Evolutionary conservation across 2,888 invertebrate genomes (phyloP), one percentile per base, ranked within the genome.

Genomic region (Drosophila pseudotakahashii): DNA sequence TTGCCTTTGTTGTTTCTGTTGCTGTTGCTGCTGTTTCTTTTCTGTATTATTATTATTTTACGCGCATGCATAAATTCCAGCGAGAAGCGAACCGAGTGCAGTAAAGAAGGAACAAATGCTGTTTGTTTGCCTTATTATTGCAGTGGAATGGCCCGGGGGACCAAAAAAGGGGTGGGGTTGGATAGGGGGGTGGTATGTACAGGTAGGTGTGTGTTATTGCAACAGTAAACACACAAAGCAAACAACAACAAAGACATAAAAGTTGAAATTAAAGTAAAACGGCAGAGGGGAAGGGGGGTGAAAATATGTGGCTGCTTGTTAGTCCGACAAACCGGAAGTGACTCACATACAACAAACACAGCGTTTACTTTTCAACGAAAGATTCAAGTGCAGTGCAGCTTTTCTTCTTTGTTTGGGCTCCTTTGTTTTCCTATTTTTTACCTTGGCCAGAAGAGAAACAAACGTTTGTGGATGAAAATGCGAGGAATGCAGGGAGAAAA

Each of bases 1-100:
- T 53, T 54, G 53, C 41, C 16, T 52, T 66, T 30, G 45, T 52
- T 66, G 52, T 52, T 52, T 23, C 23, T 67, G 34, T 14, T 16
- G 14, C 14, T 39, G 39, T 10, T n/a, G 37, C 26, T 48, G 50
- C 48, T 68, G 52, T 57, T 64, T 48, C 45, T 60, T 60, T 70
- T 34, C 52, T 57, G 61, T 86, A 67, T 78, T 87, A 76, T 81
- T 81, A 78, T 81, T 84, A 76, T 84, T 81, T 76, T 78, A 82
- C 63, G 74, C 76, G 74, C 82, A 62, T 82, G 80, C 75, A 81
- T 68, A 78, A 75, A 79, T 77, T 81, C 66, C 39, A 53, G 53
- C 41, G 26, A 11, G 32, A 34, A 60, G 68, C 26, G 19, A 73
- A 41, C 5, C 26, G 51, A 68, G 39, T 58, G 50, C 70, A 55